These are phyloP conservation scores for Drosophila chauvacae DNA, from an alignment of 1,140 invertebrate species.

Conservation along the genomic window DNA sequence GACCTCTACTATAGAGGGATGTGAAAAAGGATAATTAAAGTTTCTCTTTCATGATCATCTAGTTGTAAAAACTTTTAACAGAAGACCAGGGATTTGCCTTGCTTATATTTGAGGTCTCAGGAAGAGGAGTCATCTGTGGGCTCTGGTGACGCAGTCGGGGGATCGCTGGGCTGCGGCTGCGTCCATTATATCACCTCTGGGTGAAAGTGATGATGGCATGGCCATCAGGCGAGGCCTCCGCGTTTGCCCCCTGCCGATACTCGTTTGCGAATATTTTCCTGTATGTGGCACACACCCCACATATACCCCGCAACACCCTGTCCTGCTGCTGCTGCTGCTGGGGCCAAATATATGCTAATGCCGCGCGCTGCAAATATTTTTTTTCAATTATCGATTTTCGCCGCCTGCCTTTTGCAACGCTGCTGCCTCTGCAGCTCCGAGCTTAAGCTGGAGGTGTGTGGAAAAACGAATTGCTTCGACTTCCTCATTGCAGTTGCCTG, in stretches of 20 bases:
- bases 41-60: not conserved
- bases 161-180: constrained; percentile 50
- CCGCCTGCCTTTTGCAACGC: constrained; percentile 53
- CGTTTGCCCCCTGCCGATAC: constrained; percentile 18
- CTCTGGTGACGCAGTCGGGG: constrained; percentile 40
- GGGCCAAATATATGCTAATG: constrained; percentile 65
- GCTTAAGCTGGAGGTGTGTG: constrained; percentile 31
- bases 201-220: constrained; percentile 82
- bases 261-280: constrained; percentile 77
- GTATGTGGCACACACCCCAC: constrained; percentile 36
- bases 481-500: constrained; percentile 66
- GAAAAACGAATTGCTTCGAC: constrained; percentile 25
- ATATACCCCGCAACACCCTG: constrained; percentile 36
- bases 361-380: constrained; percentile 63
- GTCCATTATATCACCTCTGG: constrained; percentile 80
- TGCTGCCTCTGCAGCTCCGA: constrained; percentile 15
- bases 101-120: not conserved
- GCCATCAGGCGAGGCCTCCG: constrained; percentile 41
- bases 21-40: not conserved
- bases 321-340: constrained; percentile 8
- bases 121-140: constrained; percentile 25
- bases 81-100: not conserved
- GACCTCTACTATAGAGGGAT: too few relatives aligned
- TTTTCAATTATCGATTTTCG: constrained; percentile 78
- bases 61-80: not conserved